Conservation (phyloP, 2,113 vertebrate genomes). For the Charina bottae region DNA sequence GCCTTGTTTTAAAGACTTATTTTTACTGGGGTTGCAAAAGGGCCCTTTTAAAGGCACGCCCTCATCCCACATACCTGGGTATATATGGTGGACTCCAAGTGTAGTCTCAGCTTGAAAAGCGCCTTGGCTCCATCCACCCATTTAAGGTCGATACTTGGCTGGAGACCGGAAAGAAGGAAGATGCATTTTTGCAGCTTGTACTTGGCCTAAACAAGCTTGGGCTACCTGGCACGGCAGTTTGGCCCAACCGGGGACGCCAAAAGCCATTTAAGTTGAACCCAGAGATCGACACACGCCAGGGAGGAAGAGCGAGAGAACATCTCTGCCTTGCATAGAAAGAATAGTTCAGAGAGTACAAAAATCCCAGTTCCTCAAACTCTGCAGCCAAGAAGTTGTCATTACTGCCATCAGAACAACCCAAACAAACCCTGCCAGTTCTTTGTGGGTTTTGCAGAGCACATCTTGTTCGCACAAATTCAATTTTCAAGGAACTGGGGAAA, state of each 20-base stretch:
- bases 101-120: constrained; percentile 88
- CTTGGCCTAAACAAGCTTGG: background rate
- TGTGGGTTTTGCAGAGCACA: background rate
- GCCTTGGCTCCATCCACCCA: constrained; percentile 95
- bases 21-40: background rate
- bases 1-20: background rate
- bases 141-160: constrained; percentile 83
- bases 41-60: background rate
- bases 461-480: background rate
- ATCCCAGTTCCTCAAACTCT: background rate
- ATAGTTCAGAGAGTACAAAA: background rate
- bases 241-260: background rate
- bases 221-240: background rate
- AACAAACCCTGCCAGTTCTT: no score
- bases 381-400: background rate
- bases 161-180: constrained; percentile 59
- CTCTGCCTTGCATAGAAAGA: background rate
- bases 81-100: constrained; percentile 91
- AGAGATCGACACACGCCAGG: background rate
- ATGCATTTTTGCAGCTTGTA: background rate
- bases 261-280: background rate
- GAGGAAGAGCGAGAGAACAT: background rate
- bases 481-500: background rate
- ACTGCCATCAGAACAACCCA: background rate
- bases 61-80: constrained; percentile 80